Evolutionary conservation across 1,140 invertebrate species (phyloP).

Genomic region (Euglossa dilemma): DNA sequence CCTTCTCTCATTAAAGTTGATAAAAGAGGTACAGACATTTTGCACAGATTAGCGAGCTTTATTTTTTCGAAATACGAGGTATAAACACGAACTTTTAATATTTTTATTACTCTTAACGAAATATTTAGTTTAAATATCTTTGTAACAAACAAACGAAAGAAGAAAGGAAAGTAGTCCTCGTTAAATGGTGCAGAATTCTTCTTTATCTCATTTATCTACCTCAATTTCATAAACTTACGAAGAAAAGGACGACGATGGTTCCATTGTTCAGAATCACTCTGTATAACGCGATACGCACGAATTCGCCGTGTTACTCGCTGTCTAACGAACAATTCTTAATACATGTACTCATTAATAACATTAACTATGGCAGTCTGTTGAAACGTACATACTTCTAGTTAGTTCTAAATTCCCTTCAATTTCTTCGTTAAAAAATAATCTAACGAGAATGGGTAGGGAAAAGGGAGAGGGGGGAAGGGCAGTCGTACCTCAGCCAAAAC

Average conservation of each 20-base stretch:
- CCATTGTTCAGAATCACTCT: neutral
- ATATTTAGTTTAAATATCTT: no score
- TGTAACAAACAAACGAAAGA: neutral
- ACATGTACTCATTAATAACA: conserved; percentile 47
- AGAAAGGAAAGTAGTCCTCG: neutral
- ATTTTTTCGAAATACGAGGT: no score
- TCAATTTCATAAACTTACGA: neutral
- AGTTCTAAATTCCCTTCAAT: conserved; percentile 24
- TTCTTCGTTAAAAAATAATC: conserved; percentile 10
- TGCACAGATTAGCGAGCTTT: no score
- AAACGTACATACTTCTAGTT: conserved; percentile 55
- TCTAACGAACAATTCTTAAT: conserved; percentile 31
- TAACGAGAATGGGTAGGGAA: neutral
- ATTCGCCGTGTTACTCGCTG: conserved; percentile 38
- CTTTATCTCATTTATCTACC: neutral
- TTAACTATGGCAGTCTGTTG: conserved; percentile 68
- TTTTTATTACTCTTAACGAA: no score
- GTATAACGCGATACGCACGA: neutral
- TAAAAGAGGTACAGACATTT: neutral
- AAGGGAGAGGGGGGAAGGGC: neutral
- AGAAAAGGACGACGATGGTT: neutral
- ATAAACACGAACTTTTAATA: no score
- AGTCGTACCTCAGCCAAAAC: conserved; percentile 19
- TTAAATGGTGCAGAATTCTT: neutral
- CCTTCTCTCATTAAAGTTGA: neutral